Percentiles rank a stretch among this genome's conserved stretches.
phyloP scores from a whole-genome alignment of 2,113 vertebrate species.

The Halcyon senegalensis region DNA sequence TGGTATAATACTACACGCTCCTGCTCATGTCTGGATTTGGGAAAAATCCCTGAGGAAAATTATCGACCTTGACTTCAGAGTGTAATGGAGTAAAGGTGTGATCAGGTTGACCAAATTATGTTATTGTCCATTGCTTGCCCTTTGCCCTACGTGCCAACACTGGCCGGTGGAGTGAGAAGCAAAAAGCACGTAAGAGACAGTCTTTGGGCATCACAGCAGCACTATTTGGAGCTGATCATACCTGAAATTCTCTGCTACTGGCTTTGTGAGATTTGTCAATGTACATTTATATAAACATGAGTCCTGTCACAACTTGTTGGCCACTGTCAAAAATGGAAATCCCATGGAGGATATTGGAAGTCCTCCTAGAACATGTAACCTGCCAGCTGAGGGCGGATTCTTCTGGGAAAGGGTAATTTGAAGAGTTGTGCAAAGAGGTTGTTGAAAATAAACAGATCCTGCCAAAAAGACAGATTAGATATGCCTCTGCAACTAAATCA shows the following conservation, averaged over 20 bases:
- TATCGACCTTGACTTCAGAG: neutral
- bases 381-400: neutral
- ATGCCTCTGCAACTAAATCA: neutral
- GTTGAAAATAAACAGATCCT: neutral
- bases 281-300: neutral
- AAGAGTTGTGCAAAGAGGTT: neutral
- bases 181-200: neutral
- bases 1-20: fast-evolving
- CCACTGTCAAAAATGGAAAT: neutral
- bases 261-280: neutral
- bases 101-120: neutral
- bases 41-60: neutral
- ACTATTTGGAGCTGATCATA: neutral
- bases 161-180: neutral
- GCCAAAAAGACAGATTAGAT: neutral
- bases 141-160: neutral
- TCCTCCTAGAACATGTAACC: neutral
- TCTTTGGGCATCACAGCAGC: neutral
- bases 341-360: neutral
- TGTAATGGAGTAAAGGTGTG: neutral
- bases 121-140: neutral
- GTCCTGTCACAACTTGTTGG: neutral
- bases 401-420: neutral
- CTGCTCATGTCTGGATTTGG: neutral
- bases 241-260: neutral